Percentiles rank a stretch among this genome's conserved stretches.
Conservation (phyloP, 53 echinoderm and acorn worm genomes). For the Zoroaster sp. region DNA sequence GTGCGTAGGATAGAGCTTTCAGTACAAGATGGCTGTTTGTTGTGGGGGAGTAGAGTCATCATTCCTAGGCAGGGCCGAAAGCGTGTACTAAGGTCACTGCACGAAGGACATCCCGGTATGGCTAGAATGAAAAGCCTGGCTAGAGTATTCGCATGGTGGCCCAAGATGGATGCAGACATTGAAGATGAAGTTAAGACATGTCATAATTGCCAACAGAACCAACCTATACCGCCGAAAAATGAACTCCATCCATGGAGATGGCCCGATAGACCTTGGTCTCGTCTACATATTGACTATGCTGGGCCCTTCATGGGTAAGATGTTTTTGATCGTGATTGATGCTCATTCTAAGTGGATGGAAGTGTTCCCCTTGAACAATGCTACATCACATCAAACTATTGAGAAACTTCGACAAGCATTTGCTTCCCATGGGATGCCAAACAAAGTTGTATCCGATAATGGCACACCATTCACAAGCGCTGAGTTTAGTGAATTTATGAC, state of each 20-base stretch:
- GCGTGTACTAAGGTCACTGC: conserved; percentile 43
- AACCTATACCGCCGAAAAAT: too few relatives aligned
- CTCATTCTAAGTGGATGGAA: too few relatives aligned
- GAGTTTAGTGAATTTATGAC: conserved; percentile 46
- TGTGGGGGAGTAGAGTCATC: conserved; percentile 41
- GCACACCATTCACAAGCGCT: too few relatives aligned
- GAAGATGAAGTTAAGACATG: background rate
- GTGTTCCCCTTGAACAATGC: conserved; percentile 50
- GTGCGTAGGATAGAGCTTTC: conserved; percentile 34
- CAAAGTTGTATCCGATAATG: too few relatives aligned
- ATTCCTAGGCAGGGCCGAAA: conserved; percentile 5
- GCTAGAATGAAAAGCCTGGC: conserved; percentile 58
- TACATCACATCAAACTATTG: conserved; percentile 24
- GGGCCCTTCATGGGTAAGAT: background rate
- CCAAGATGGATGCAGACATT: conserved; percentile 49
- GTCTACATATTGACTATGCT: conserved; percentile 30
- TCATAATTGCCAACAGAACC: too few relatives aligned
- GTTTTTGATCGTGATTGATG: too few relatives aligned
- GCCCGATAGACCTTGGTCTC: too few relatives aligned
- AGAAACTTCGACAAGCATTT: conserved; percentile 29
- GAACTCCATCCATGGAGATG: too few relatives aligned
- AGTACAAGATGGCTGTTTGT: conserved; percentile 51
- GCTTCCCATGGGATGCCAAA: conserved; percentile 51
- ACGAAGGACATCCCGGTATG: conserved; percentile 50
- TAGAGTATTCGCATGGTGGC: conserved; percentile 25